phyloP scores from a whole-genome alignment of 2,113 vertebrate species.

The Lontra canadensis region DNA sequence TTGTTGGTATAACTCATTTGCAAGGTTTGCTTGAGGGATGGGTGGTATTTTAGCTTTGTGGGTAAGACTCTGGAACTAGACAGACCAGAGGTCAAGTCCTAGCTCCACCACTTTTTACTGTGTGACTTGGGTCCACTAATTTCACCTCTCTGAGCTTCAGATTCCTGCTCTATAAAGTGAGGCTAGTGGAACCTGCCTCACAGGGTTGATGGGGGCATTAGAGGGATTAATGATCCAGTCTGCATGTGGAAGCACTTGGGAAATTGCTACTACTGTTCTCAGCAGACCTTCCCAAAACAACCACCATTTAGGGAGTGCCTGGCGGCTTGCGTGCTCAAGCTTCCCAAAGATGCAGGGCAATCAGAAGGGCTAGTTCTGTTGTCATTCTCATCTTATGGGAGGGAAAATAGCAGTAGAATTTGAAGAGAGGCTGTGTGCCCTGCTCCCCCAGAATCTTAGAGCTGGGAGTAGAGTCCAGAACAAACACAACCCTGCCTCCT shows the following conservation, averaged over 20 bases:
- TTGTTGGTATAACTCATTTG: background rate
- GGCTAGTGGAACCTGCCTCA: background rate
- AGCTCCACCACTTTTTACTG: background rate
- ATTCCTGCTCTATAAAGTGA: background rate
- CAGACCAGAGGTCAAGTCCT: background rate
- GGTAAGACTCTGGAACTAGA: background rate
- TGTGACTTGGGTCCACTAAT: background rate
- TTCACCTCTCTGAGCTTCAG: background rate
- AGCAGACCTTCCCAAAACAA: background rate
- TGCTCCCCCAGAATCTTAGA: background rate
- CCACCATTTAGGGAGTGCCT: background rate
- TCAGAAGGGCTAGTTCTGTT: background rate
- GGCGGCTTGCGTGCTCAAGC: background rate
- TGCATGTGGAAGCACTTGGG: background rate
- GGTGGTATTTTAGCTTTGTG: background rate
- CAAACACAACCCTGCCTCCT: background rate
- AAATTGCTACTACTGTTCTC: background rate
- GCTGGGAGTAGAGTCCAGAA: background rate
- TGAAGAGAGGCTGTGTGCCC: background rate
- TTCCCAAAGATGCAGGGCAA: rapidly evolving
- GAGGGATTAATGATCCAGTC: background rate
- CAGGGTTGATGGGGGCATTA: background rate
- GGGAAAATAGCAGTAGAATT: background rate
- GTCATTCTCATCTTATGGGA: background rate
- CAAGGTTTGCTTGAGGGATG: background rate